phyloP scores from a whole-genome alignment of 2,888 invertebrate genomes.

The Trimorus sp. region DNA sequence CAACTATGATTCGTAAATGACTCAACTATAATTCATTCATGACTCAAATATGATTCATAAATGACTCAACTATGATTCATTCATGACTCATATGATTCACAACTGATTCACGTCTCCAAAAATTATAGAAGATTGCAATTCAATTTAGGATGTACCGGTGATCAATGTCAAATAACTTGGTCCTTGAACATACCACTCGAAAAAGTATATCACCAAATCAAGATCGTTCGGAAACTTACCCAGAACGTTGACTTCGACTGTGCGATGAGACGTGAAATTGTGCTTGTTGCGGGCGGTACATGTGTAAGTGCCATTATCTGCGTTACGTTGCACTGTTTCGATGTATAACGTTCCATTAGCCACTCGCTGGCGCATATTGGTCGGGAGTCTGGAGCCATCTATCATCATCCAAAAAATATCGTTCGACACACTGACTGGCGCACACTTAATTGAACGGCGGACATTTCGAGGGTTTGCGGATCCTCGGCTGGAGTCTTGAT shows the following conservation, averaged over 20 bases:
- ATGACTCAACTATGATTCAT: no score
- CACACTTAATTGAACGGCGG: constrained; percentile 36
- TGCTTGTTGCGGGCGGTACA: constrained; percentile 83
- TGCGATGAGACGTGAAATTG: constrained; percentile 80
- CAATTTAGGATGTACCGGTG: background rate
- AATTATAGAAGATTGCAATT: no score
- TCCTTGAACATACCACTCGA: background rate
- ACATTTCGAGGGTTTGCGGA: constrained; percentile 28
- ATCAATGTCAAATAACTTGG: background rate
- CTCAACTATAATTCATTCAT: no score
- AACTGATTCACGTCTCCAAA: no score
- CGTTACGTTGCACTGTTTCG: constrained; percentile 82
- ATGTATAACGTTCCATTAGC: constrained; percentile 83
- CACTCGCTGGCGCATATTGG: constrained; percentile 83
- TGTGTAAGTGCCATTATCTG: constrained; percentile 83
- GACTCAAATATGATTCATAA: no score
- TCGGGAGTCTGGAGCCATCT: constrained; percentile 83
- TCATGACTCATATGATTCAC: no score
- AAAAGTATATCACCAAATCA: background rate
- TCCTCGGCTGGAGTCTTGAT: background rate
- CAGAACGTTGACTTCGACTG: constrained; percentile 81
- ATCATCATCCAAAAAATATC: constrained; percentile 58
- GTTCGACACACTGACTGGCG: constrained; percentile 30
- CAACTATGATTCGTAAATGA: no score
- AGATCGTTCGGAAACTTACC: constrained; percentile 75